Conservation (phyloP, 2,888 invertebrate genomes). For the Parnassius smintheus region DNA sequence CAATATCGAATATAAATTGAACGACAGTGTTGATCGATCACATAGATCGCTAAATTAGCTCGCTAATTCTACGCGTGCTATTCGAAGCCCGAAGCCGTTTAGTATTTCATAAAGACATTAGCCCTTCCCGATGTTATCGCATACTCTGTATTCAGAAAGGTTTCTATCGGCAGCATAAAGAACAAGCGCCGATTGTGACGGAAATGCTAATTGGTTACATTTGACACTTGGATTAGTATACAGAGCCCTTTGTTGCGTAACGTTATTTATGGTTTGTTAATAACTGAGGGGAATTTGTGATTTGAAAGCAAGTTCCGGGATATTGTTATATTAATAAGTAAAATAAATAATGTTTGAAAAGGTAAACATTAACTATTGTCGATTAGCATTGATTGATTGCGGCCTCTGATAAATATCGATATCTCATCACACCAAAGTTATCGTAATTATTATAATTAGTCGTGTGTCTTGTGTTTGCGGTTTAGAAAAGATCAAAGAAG, state of each 20-base stretch:
- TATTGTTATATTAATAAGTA: too few relatives aligned
- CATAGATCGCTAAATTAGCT: slow-evolving; percentile 23
- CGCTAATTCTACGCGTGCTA: slow-evolving; percentile 28
- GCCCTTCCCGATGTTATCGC: slow-evolving; percentile 63
- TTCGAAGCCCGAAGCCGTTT: slow-evolving; percentile 31
- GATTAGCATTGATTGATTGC: too few relatives aligned
- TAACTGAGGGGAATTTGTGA: slow-evolving; percentile 4
- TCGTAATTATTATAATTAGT: too few relatives aligned
- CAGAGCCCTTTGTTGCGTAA: slow-evolving; percentile 48
- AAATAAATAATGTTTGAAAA: too few relatives aligned
- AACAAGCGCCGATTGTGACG: slow-evolving; percentile 61
- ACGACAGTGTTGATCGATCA: slow-evolving; percentile 6
- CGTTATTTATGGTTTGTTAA: slow-evolving; percentile 24
- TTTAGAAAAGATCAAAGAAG: too few relatives aligned
- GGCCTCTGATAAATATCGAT: too few relatives aligned
- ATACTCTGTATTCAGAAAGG: slow-evolving; percentile 61
- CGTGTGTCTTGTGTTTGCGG: too few relatives aligned
- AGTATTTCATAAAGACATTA: slow-evolving; percentile 49
- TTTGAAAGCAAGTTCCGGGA: too few relatives aligned
- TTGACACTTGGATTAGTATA: slow-evolving; percentile 57
- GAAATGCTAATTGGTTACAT: slow-evolving; percentile 62
- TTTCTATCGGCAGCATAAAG: slow-evolving; percentile 61
- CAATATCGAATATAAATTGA: neutral
- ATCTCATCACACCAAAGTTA: too few relatives aligned
- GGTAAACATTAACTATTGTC: too few relatives aligned